Evolutionary conservation across 1,140 invertebrate species (phyloP).

Genomic region (Stegodyphus mimosarum): DNA sequence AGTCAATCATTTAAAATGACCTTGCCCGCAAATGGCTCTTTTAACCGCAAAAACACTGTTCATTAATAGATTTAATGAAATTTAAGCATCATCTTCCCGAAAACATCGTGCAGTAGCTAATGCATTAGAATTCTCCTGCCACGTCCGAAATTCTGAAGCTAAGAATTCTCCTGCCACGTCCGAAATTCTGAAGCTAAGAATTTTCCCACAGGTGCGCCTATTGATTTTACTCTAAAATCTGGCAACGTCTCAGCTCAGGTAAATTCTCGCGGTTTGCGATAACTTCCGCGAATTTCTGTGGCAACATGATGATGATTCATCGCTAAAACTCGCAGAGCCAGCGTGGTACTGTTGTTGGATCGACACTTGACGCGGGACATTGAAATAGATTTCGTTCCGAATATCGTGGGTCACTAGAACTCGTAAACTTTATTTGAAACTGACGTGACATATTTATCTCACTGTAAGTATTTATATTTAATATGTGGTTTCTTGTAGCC

Average conservation of each 20-base stretch:
- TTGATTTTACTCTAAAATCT: not conserved
- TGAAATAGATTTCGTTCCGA: conserved; percentile 1
- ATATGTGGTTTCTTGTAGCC: conserved; percentile 1
- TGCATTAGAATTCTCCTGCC: no score
- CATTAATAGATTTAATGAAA: no score
- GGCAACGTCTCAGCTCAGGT: conserved; percentile 1
- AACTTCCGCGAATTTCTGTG: conserved; percentile 16
- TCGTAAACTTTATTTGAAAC: not conserved
- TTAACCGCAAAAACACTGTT: no score
- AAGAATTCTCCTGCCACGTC: no score
- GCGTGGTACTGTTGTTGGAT: conserved; percentile 22
- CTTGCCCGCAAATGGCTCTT: no score
- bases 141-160: no score
- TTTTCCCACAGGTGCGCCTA: no score
- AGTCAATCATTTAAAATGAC: no score
- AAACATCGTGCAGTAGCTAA: no score
- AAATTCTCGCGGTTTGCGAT: conserved; percentile 11
- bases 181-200: no score
- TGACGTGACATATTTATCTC: not conserved
- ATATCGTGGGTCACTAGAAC: no score
- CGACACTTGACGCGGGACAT: conserved; percentile 20
- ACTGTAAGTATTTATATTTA: not conserved
- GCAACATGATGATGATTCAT: conserved; percentile 37
- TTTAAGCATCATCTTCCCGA: no score
- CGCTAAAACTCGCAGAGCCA: conserved; percentile 18